A percentile compares a stretch with the other conserved stretches of the same genome.
Evolutionary conservation across 2,113 vertebrate genomes (phyloP).

Genomic region (Lipotes vexillifer): DNA sequence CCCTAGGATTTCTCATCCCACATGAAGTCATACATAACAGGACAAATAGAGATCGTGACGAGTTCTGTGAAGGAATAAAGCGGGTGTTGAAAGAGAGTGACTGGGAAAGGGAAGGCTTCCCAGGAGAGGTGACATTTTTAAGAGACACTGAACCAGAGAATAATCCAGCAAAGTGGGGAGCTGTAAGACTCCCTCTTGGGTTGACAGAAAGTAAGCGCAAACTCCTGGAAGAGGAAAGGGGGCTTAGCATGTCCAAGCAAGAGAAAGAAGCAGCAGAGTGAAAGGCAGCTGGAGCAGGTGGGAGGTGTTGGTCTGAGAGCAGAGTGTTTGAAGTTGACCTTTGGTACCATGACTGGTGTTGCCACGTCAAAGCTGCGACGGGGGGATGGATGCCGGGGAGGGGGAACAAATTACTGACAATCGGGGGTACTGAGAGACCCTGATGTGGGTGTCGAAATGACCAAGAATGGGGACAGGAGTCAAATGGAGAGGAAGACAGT

Average conservation of each 20-base stretch:
- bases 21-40: background rate
- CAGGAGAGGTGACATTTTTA: background rate
- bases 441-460: background rate
- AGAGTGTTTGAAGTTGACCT: background rate
- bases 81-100: background rate
- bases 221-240: background rate
- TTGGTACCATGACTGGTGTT: background rate
- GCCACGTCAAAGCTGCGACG: background rate
- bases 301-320: background rate
- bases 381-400: too few species aligned
- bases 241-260: background rate
- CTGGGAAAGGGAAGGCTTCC: background rate
- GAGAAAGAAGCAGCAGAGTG: background rate
- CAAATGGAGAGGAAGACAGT: background rate
- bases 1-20: background rate
- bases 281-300: background rate
- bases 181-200: background rate
- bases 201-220: background rate
- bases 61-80: background rate
- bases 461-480: background rate
- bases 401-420: background rate
- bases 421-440: background rate
- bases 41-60: background rate
- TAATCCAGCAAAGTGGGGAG: background rate
- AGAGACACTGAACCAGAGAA: background rate